These are phyloP conservation scores for Neolamprologus sp. DNA, from an alignment of 2,113 vertebrate species.

Conservation along the genomic window DNA sequence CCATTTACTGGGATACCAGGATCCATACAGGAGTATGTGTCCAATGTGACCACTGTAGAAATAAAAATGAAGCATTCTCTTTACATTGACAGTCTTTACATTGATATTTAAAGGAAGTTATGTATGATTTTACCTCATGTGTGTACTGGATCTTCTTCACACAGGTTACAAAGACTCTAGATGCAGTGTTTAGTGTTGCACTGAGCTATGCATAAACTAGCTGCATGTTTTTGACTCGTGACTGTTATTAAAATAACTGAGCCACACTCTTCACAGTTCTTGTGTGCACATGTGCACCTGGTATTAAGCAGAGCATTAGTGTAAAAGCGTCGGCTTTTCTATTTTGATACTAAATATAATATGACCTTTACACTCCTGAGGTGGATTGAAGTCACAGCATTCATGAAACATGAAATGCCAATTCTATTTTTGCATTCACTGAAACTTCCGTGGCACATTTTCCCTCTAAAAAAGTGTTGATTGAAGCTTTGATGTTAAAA, in stretches of 20 bases:
- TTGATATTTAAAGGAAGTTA: background rate
- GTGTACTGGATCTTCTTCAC: background rate
- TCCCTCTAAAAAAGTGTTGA: background rate
- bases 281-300: background rate
- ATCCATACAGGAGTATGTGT: constrained; percentile 93
- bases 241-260: background rate
- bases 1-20: constrained; percentile 95
- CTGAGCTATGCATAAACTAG: background rate
- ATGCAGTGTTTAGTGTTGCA: background rate
- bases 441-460: background rate
- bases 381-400: background rate
- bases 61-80: background rate
- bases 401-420: background rate
- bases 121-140: background rate
- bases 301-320: background rate
- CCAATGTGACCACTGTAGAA: constrained; percentile 85
- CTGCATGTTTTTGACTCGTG: background rate
- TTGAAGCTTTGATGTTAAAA: background rate
- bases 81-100: background rate
- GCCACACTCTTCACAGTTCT: background rate
- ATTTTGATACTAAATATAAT: background rate
- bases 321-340: background rate
- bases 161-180: background rate
- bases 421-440: constrained; percentile 1
- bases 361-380: background rate